Base-by-base conservation (phyloP, 2,888 invertebrate genomes). In the Microctonus brassicae region DNA sequence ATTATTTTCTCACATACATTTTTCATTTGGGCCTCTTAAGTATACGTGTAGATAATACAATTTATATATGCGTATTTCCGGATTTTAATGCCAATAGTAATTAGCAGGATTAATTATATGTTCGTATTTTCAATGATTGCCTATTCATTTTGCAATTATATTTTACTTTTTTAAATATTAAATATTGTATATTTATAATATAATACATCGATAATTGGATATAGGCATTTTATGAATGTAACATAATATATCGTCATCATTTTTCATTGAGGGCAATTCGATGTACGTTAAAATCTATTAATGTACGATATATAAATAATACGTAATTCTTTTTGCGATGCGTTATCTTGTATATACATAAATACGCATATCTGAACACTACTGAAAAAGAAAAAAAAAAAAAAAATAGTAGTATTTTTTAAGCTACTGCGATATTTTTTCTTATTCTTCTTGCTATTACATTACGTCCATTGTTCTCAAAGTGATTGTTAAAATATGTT, bases 281-380 rank as follows among this genome's bases (percentile, higher is more conserved):
- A 81, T 81, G 77, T 82, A 76, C 78, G 77, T 81, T 81, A 80
- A 76, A 3, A 7, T 29, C 79, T 80, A 74, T 77, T 72, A 68
- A 73, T 78, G 78, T 80, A 81, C 84, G 82, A 74, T 84, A 83
- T 79, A 78, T 82, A 80, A 79, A 80, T 75, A 76, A 77, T 72
- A 78, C 80, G 79, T 75, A 81, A 78, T 81, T 80, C 81, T 82
- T 81, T 79, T 79, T 81, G 83, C 83, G 82, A 85, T 85, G 83
- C 82, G 83, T 86, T 86, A 80, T 83, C 81, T 84, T 80, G 80
- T 81, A 80, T 86, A 83, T 86, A 85, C 80, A 86, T 84, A 85
- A 81, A 80, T 79, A 81, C 78, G 78, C 79, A 79, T 82, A 80
- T 77, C 77, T 78, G 77, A 74, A 80, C 75, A 81, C 33, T 82